Base-by-base conservation (phyloP, 2,113 vertebrate genomes). In the Perca schrenkii region DNA sequence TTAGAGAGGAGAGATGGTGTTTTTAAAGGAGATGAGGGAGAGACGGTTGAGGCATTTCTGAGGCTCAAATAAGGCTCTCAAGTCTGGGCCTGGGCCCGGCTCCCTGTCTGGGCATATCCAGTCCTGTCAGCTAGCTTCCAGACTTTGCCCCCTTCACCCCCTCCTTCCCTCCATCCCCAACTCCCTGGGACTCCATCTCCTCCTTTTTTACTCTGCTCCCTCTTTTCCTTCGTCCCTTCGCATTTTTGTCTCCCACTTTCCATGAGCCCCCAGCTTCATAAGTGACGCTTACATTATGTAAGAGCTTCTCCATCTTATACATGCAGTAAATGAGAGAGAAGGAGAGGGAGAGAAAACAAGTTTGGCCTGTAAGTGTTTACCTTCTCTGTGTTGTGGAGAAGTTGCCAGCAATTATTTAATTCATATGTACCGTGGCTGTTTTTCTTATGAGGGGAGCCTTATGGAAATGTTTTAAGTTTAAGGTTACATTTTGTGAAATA, bases 31-130 rank as follows among this genome's bases (percentile, higher is more conserved):
- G 80, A 74, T 68, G 80, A 80, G 60, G 76, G 80, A 85, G 78
- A 85, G 74, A 88, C 31, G 79, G 84, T 81, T 77, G 86, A 92
- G 88, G 89, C 82, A 82, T 92, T 92, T 91, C 46, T 75, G 80
- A 90, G 70, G 89, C 71, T 91, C 80, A 83, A 88, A 92, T 77
- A 72, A 79, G 84, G 60, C 84, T 91, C 89, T 95, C 92, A 92
- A 87, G 92, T 93, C 90, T 94, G 89, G 92, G 91, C 89, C 89
- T 92, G 91, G 93, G 84, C 90, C 86, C 79, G 87, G 85, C 74
- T 89, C 86, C 86, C 62, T 93, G 92, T 95, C 94, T 92, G 90
- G 93, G 91, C 93, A 94, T 74, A 94, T 94, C 91, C 88, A 93
- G 89, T 94, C 93, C 91, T 87, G 88, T 92, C 89, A 93, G 89